Evolutionary conservation across 1,140 invertebrate species (phyloP), one percentile per base, ranked within the genome.

Genomic region (Belonocnema kinseyi): DNA sequence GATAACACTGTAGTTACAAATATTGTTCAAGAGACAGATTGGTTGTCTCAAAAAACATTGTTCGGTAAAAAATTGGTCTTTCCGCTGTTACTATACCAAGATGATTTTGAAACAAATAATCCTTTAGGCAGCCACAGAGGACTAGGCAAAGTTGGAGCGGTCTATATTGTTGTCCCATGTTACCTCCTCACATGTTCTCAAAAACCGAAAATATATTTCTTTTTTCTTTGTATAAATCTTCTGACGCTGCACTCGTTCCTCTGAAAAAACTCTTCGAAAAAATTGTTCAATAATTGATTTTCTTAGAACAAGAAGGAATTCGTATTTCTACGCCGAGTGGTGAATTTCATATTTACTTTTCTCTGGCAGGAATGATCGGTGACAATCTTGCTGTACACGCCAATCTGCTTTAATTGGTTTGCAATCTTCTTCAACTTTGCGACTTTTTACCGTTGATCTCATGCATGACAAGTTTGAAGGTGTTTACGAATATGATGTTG

Each of bases 1-100:
- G 1, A 51, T 17, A 46, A 52, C 13, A 11, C 40, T 46, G 6
- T 19, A 52, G 33, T 76, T 71, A 70, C 7, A 16, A 85, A 85
- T 74, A 76, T 86, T 73, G 50, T 85, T 51, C 80, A 87, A 70
- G 85, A 79, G 21, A 33, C 77, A 50, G 80, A 83, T 71, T 88
- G 87, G 86, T 74, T 79, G 80, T 40, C 56, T 54, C 80, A 78
- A 33, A 66, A 72, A 75, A 12, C 21, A 7, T 33, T n/a, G 17
- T 80, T 74, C 72, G 8, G 61, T 14, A 72, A 82, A 58, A 75
- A 77, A 77, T 80, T 76, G 19, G 71, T 87, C 13, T 70, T 89
- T n/a, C 85, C 88, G 1, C 70, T 88, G 66, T 82, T 82, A 74
- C 80, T 82, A 19, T 86, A 83, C 76, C 82, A 74, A 72, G 84